Base-by-base conservation (phyloP, 2,888 invertebrate species). In the Macroteleia sp. region DNA sequence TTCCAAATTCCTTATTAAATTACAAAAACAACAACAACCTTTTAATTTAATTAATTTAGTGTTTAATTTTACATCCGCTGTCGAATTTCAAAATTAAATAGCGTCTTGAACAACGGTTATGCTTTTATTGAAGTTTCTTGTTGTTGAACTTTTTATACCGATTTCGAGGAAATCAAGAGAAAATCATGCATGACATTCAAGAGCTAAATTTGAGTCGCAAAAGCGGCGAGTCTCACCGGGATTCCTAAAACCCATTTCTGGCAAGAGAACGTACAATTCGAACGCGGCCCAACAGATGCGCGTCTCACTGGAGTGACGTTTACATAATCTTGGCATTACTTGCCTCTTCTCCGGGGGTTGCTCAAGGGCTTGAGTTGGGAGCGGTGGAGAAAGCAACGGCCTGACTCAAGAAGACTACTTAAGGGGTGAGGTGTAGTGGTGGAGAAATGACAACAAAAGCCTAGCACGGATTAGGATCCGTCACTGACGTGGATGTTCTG, bases 251-350 rank as follows among this genome's bases (percentile, higher is more conserved):
- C 64, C 73, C 71, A 57, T 79, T 66, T 69, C 67, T 61, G 48
- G 34, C 54, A 62, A 74, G 77, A 59, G 78, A 81, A 70, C 76
- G 76, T 85, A 83, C 82, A 83, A 85, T 86, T 85, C 81, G 82
- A 85, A 85, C 81, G 78, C 79, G 80, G 81, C 81, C 84, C 77
- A 82, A 84, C 82, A 83, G 82, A 86, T 82, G 82, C 77, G 79
- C 81, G 79, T 82, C 82, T 82, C 83, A 71, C 80, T 80, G 75
- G 80, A 83, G 81, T 85, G 84, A 86, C 86, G 87, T 87, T 88
- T 89, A 87, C 87, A 88, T 89, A 89, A 88, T 88, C 88, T 87
- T 86, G 84, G 84, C 82, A 87, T 86, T 87, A 87, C 83, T 87
- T 81, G 84, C 77, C 81, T 84, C 80, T 81, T 83, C 81, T 82